A percentile compares a stretch with the other conserved stretches of the same genome.
Conservation (phyloP, 2,888 invertebrate species). For the Pristionchus entomophagus region DNA sequence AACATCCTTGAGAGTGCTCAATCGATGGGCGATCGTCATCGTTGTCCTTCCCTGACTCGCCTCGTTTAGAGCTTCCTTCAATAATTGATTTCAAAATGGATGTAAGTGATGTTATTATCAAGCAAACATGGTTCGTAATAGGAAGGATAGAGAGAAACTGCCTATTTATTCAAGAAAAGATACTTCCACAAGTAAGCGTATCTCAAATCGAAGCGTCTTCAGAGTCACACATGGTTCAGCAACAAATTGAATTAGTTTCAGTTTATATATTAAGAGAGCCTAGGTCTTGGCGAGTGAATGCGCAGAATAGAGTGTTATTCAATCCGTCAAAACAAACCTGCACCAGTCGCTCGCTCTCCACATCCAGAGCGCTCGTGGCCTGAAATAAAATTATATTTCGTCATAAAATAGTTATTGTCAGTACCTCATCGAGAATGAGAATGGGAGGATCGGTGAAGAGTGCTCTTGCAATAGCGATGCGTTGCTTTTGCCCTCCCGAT, state of each 20-base stretch:
- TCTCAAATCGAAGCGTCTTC: too few relatives aligned
- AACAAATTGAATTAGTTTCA: too few relatives aligned
- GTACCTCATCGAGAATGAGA: constrained; percentile 43
- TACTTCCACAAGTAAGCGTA: not conserved
- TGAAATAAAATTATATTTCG: not conserved
- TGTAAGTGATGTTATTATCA: not conserved
- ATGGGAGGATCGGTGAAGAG: constrained; percentile 46
- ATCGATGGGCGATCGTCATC: constrained; percentile 63
- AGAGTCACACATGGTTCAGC: too few relatives aligned
- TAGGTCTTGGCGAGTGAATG: too few relatives aligned
- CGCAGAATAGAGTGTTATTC: not conserved
- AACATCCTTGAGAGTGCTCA: constrained; percentile 64
- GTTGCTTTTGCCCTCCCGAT: constrained; percentile 42
- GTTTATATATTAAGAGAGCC: too few relatives aligned
- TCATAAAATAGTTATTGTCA: not conserved
- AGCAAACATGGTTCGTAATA: too few relatives aligned
- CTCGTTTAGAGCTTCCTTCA: constrained; percentile 60
- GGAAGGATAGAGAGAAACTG: too few relatives aligned
- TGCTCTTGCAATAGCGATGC: constrained; percentile 43
- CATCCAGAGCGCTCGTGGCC: constrained; percentile 43
- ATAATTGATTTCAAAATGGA: too few relatives aligned
- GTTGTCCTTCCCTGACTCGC: constrained; percentile 63
- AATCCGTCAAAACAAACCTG: too few relatives aligned
- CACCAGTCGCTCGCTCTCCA: constrained; percentile 23
- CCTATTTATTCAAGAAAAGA: not conserved